These are phyloP conservation scores for Thyatira batis DNA, from an alignment of 2,888 invertebrate species.

Conservation along the genomic window DNA sequence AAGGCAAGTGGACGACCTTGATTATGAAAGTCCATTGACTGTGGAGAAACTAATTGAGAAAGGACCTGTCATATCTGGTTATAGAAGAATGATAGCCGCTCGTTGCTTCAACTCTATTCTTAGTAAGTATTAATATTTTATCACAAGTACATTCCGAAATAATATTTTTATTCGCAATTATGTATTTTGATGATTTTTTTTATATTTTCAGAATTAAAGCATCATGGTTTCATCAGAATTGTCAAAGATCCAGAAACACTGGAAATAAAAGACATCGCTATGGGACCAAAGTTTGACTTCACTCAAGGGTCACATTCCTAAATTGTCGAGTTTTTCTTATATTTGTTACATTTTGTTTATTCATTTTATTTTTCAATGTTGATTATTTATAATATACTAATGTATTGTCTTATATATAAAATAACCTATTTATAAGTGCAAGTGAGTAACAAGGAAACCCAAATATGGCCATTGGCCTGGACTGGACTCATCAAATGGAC, in stretches of 20 bases:
- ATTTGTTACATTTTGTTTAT: conserved; percentile 13
- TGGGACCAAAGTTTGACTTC: conserved; percentile 49
- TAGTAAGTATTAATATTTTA: conserved; percentile 45
- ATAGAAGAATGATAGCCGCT: conserved; percentile 49
- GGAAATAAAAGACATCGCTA: conserved; percentile 51
- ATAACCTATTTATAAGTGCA: not conserved
- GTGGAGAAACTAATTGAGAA: conserved; percentile 38
- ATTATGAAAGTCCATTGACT: conserved; percentile 27
- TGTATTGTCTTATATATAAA: conserved; percentile 8
- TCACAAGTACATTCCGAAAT: not conserved
- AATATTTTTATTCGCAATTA: not conserved
- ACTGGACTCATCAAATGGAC: no score
- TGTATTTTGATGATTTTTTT: conserved; percentile 2
- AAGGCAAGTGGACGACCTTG: conserved; percentile 10
- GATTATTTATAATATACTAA: not conserved
- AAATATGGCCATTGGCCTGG: no score
- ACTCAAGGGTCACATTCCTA: conserved; percentile 12
- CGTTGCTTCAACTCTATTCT: conserved; percentile 65
- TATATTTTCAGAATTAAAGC: conserved; percentile 61
- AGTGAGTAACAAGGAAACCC: no score
- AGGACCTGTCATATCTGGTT: conserved; percentile 49
- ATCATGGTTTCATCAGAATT: conserved; percentile 56
- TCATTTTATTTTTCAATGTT: conserved; percentile 9
- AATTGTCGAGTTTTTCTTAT: conserved; percentile 1
- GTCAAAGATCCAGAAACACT: conserved; percentile 50